phyloP scores from a whole-genome alignment of 2,113 vertebrate genomes.

The Accipiter cooperii region DNA sequence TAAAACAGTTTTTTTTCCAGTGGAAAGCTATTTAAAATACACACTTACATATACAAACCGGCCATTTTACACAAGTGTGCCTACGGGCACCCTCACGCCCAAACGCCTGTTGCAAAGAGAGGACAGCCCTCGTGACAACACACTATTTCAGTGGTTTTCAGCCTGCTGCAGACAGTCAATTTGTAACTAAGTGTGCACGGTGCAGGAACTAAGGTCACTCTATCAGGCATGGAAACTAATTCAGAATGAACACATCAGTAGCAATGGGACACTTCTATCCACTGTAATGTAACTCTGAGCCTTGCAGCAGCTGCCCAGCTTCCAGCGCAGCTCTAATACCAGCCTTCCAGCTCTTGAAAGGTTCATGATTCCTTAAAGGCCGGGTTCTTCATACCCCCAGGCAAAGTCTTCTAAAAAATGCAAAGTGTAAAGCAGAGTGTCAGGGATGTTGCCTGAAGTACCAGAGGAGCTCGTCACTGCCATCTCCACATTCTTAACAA shows the following conservation, averaged over 20 bases:
- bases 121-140: not conserved
- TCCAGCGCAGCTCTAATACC: not conserved
- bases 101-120: not conserved
- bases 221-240: not conserved
- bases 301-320: not conserved
- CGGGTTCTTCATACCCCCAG: not conserved
- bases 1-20: not conserved
- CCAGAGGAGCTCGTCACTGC: slow-evolving; percentile 40
- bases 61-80: not conserved
- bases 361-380: not conserved
- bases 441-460: slow-evolving; percentile 22
- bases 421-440: slow-evolving; percentile 55
- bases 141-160: not conserved
- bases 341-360: not conserved
- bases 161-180: not conserved
- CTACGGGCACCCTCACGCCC: not conserved
- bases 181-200: not conserved
- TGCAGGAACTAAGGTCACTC: not conserved
- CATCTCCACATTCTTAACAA: slow-evolving; percentile 43
- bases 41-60: fast-evolving
- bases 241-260: not conserved
- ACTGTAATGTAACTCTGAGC: not conserved
- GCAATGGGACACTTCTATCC: not conserved
- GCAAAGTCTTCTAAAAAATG: not conserved
- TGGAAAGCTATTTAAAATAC: not conserved